Evolutionary conservation across 2,888 invertebrate genomes (phyloP).

Genomic region (Meghimatium bilineatum): DNA sequence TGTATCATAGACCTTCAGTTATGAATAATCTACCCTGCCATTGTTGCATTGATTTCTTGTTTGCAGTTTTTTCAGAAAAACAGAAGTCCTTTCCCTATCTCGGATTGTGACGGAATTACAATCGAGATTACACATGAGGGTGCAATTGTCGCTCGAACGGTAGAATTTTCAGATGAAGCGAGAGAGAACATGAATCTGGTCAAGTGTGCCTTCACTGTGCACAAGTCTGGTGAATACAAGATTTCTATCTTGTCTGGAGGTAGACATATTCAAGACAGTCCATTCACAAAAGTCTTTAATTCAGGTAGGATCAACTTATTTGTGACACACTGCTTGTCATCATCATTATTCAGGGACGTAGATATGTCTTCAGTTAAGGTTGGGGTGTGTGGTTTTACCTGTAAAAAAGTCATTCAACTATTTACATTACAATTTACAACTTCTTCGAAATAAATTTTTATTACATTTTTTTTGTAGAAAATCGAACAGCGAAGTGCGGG

Average conservation of each 20-base stretch:
- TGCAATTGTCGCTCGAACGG: constrained; percentile 87
- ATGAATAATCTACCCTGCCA: no score
- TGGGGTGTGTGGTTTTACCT: no score
- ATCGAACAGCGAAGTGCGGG: no score
- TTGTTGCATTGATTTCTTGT: neutral
- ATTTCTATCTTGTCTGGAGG: constrained; percentile 90
- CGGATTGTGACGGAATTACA: constrained; percentile 88
- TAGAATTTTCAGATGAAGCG: constrained; percentile 90
- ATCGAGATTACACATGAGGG: constrained; percentile 91
- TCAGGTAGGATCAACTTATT: constrained; percentile 79
- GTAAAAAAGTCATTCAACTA: no score
- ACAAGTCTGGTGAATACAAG: constrained; percentile 91
- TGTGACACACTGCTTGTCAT: neutral
- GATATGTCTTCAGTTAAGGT: no score
- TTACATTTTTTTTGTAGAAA: no score
- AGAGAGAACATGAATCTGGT: constrained; percentile 90
- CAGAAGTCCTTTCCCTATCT: constrained; percentile 94
- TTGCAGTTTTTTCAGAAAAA: constrained; percentile 79
- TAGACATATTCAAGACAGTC: constrained; percentile 87
- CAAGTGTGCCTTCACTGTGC: constrained; percentile 92
- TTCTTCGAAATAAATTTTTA: no score
- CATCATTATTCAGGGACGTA: no score
- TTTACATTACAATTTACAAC: no score
- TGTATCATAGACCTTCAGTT: no score
- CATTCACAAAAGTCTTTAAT: constrained; percentile 88